Evolutionary conservation across 2,888 invertebrate species (phyloP).

Genomic region (Hecatera dysodea): DNA sequence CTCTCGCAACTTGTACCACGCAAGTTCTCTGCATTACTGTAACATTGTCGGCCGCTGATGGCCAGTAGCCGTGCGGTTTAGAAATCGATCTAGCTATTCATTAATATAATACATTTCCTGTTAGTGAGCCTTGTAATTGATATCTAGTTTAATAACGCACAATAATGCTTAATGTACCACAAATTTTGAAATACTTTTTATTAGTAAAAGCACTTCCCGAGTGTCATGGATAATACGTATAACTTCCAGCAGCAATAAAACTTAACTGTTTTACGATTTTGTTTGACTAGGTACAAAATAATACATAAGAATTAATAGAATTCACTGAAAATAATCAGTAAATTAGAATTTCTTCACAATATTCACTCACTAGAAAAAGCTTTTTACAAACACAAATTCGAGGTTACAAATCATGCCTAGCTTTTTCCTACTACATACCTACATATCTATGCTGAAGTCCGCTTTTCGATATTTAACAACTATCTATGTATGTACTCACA

Average conservation of each 20-base stretch:
- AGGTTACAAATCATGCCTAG: too few species aligned
- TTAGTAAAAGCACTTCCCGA: slow-evolving; percentile 39
- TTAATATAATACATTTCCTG: slow-evolving; percentile 83
- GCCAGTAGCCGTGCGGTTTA: slow-evolving; percentile 84
- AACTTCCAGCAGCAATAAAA: neutral
- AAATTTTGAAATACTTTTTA: slow-evolving; percentile 49
- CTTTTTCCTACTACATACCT: too few species aligned
- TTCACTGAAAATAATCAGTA: neutral
- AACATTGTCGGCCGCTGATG: slow-evolving; percentile 77
- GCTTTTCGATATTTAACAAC: too few species aligned
- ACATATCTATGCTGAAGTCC: too few species aligned
- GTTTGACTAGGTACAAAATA: neutral
- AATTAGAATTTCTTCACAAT: too few species aligned
- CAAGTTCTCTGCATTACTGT: slow-evolving; percentile 76
- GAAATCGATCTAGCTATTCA: slow-evolving; percentile 81
- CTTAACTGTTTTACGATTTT: neutral
- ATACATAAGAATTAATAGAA: neutral
- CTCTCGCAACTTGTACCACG: slow-evolving; percentile 62
- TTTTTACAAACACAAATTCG: too few species aligned
- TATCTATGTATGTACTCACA: too few species aligned
- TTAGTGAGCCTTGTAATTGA: slow-evolving; percentile 75
- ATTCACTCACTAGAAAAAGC: too few species aligned
- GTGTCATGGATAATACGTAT: slow-evolving; percentile 15
- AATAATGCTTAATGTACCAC: slow-evolving; percentile 54
- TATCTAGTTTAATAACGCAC: slow-evolving; percentile 72